Conservation (phyloP, 2,888 invertebrate species). For the Nomada ferruginata region DNA sequence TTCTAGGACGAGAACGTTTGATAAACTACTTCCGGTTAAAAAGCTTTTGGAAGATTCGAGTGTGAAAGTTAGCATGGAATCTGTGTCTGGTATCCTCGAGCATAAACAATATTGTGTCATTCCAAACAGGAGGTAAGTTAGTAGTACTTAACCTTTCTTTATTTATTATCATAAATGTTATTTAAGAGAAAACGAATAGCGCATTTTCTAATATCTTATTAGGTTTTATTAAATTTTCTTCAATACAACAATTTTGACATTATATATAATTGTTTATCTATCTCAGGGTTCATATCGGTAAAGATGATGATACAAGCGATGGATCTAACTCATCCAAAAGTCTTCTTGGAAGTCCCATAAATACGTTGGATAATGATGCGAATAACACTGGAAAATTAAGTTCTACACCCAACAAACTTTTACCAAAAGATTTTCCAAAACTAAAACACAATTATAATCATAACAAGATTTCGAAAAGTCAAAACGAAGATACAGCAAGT, state of each 20-base stretch:
- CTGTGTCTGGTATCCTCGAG: constrained; percentile 69
- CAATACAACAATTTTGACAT: not conserved
- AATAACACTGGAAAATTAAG: constrained; percentile 16
- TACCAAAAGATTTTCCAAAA: constrained; percentile 27
- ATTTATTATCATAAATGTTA: constrained; percentile 19
- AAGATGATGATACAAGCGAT: constrained; percentile 68
- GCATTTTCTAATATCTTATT: not conserved
- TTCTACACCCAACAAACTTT: constrained; percentile 8
- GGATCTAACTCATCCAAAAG: constrained; percentile 58
- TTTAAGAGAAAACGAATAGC: not conserved
- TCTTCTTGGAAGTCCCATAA: constrained; percentile 40
- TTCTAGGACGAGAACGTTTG: constrained; percentile 40
- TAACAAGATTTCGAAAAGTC: constrained; percentile 5
- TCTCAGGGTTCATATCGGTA: constrained; percentile 53
- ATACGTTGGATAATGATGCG: constrained; percentile 17
- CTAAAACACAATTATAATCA: constrained; percentile 12
- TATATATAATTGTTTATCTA: not conserved
- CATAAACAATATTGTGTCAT: constrained; percentile 67
- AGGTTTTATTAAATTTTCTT: not conserved
- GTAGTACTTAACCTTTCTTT: not conserved
- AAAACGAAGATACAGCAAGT: constrained; percentile 16
- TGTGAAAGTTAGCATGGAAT: constrained; percentile 79
- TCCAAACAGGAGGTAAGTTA: constrained; percentile 68
- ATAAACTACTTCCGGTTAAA: constrained; percentile 70
- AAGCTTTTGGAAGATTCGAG: constrained; percentile 74